A percentile compares a stretch with the other conserved stretches of the same genome.
Conservation (phyloP, 2,888 invertebrate species). For the Ennomos fuscantarius region DNA sequence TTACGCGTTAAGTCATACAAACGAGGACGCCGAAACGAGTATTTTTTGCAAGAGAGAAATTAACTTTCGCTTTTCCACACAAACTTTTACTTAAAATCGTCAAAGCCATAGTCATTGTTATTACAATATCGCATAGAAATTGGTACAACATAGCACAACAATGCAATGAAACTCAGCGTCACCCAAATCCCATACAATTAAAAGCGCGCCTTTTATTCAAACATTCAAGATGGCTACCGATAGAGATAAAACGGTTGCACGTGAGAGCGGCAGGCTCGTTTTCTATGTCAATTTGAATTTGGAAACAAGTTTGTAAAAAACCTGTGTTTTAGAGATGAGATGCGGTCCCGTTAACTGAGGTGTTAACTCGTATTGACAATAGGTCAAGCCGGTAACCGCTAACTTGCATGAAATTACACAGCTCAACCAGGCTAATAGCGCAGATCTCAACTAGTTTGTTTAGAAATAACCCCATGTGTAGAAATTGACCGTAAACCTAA, state of each 20-base stretch:
- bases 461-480: conserved; percentile 42
- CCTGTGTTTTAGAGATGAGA: conserved; percentile 52
- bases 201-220: conserved; percentile 49
- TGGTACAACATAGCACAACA: conserved; percentile 54
- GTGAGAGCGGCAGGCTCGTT: conserved; percentile 63
- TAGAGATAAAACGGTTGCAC: conserved; percentile 50
- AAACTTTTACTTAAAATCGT: conserved; percentile 42
- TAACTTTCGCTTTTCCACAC: conserved; percentile 38
- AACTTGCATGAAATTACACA: conserved; percentile 55
- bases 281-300: conserved; percentile 67
- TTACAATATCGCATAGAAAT: conserved; percentile 56
- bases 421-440: conserved; percentile 54
- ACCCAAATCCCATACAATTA: conserved; percentile 66
- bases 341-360: conserved; percentile 61
- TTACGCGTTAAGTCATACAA: conserved; percentile 23
- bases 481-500: conserved; percentile 33
- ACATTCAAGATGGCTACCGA: conserved; percentile 49
- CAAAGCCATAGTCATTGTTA: conserved; percentile 43
- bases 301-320: conserved; percentile 58
- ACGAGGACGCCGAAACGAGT: conserved; percentile 39
- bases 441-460: conserved; percentile 40
- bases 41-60: conserved; percentile 43
- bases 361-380: conserved; percentile 61
- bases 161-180: conserved; percentile 57
- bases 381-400: conserved; percentile 55